Conservation (phyloP, 2,797 vertebrate species). For the Xiphophorus birchmanni region DNA sequence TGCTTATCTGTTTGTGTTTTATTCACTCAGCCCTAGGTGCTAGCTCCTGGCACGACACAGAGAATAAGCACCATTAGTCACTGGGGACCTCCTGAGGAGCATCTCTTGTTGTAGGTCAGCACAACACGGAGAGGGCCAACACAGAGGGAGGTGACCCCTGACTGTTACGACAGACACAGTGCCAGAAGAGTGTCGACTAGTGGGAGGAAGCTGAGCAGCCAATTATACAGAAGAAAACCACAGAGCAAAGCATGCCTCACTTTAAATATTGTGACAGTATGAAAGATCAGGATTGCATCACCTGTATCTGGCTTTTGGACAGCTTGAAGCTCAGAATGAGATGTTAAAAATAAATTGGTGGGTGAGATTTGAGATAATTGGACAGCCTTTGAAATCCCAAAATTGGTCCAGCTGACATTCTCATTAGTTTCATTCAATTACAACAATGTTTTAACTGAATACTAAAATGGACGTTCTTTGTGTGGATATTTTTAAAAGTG, state of each 20-base stretch:
- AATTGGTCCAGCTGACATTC: neutral
- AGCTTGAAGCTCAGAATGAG: slow-evolving; percentile 9
- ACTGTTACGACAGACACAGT: slow-evolving; percentile 49
- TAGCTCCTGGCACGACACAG: slow-evolving; percentile 44
- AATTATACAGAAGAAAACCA: slow-evolving; percentile 55
- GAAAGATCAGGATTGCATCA: slow-evolving; percentile 32
- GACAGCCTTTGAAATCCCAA: slow-evolving; percentile 19
- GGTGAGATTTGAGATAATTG: slow-evolving; percentile 20
- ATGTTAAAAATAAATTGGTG: slow-evolving; percentile 21
- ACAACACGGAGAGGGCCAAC: slow-evolving; percentile 51
- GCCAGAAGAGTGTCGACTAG: slow-evolving; percentile 42
- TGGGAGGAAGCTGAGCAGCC: slow-evolving; percentile 57
- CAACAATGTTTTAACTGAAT: neutral
- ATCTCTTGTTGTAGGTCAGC: slow-evolving; percentile 55
- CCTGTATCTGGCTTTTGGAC: neutral
- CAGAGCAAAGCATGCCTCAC: slow-evolving; percentile 14
- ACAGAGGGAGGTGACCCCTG: slow-evolving; percentile 63
- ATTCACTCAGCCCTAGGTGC: slow-evolving; percentile 59
- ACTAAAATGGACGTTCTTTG: neutral
- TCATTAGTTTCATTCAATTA: neutral
- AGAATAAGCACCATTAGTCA: slow-evolving; percentile 69
- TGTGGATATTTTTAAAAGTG: neutral
- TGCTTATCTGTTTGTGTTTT: slow-evolving; percentile 61
- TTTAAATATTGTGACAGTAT: slow-evolving; percentile 19
- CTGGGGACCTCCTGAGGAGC: slow-evolving; percentile 59